phyloP scores from a whole-genome alignment of 2,113 vertebrate genomes.

The Ramphastos sulfuratus region DNA sequence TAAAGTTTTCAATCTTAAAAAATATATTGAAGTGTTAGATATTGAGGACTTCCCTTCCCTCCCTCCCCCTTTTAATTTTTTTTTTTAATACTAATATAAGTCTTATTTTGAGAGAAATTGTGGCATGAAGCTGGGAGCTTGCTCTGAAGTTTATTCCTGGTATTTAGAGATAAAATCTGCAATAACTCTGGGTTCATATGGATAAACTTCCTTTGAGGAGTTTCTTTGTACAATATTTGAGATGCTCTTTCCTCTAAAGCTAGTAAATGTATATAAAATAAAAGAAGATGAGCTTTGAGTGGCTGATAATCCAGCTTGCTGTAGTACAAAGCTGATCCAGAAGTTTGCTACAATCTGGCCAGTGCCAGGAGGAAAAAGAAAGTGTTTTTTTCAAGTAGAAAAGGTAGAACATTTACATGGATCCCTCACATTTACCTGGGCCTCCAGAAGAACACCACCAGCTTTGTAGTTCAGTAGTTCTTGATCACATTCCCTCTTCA shows the following conservation, averaged over 20 bases:
- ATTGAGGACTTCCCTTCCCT: too few species aligned
- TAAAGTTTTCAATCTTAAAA: slow-evolving; percentile 20
- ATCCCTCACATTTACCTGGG: neutral
- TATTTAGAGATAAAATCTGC: neutral
- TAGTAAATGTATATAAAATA: neutral
- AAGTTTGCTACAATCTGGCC: neutral
- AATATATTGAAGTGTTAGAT: neutral
- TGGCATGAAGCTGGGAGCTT: too few species aligned
- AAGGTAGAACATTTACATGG: neutral
- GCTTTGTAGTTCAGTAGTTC: neutral
- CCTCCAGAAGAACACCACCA: neutral
- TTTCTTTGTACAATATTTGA: neutral
- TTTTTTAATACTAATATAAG: too few species aligned
- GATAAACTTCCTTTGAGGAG: neutral
- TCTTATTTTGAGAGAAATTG: too few species aligned
- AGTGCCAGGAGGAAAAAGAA: neutral
- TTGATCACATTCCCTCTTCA: neutral
- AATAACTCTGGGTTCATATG: neutral
- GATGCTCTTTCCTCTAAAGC: neutral
- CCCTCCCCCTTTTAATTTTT: too few species aligned
- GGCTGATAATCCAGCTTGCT: neutral
- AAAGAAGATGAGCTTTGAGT: neutral
- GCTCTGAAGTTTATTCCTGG: too few species aligned
- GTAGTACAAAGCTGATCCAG: neutral
- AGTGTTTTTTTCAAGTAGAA: neutral